Percentiles rank a stretch among this genome's conserved stretches.
Conservation (phyloP, 2,113 vertebrate species). For the Pristiophorus japonicus region DNA sequence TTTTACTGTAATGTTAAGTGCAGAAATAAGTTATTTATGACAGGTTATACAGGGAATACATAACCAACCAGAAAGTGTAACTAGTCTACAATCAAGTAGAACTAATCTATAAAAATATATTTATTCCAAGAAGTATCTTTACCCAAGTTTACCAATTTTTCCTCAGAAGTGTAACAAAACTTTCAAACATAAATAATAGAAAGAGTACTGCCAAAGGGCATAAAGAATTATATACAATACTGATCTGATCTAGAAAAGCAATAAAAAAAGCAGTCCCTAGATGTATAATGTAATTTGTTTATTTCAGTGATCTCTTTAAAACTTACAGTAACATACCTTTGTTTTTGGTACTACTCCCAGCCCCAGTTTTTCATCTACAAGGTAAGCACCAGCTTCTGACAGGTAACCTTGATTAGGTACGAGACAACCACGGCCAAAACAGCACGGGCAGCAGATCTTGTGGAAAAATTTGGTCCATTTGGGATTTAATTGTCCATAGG, state of each 20-base stretch:
- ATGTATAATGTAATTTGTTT: neutral
- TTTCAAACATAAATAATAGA: neutral
- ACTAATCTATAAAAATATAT: too few relatives aligned
- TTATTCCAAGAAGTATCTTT: too few relatives aligned
- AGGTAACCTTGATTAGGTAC: constrained; percentile 96
- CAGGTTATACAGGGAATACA: neutral
- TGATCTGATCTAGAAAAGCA: neutral
- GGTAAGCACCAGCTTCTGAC: constrained; percentile 85
- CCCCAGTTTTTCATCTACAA: constrained; percentile 85
- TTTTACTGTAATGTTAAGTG: neutral
- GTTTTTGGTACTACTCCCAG: constrained; percentile 90
- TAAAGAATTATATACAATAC: neutral
- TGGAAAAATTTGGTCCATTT: constrained; percentile 99
- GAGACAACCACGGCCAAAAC: constrained; percentile 92
- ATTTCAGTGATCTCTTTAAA: neutral
- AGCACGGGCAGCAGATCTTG: constrained; percentile 95
- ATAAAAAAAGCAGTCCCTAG: neutral
- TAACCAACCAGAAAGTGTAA: too few relatives aligned
- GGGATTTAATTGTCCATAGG: constrained; percentile 93
- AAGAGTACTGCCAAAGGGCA: neutral
- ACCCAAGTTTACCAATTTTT: neutral
- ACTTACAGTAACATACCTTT: constrained; percentile 63
- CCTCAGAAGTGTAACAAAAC: neutral
- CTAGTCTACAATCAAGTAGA: too few relatives aligned
- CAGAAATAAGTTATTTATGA: neutral